phyloP scores from a whole-genome alignment of 2,888 invertebrate genomes.

The Strigamia transsilvanica region DNA sequence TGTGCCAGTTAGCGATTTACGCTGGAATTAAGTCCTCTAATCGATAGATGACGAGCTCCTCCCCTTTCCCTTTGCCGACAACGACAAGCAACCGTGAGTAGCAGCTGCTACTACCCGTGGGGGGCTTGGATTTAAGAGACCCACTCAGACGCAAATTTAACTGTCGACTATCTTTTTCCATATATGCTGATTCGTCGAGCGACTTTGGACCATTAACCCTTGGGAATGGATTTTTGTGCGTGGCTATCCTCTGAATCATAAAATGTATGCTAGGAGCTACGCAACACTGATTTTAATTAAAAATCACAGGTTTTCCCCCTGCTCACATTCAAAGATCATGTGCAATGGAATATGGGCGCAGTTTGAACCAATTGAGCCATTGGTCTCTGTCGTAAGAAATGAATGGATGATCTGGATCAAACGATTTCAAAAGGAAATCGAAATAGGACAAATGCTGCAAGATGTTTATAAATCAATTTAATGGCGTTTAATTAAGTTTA shows the following conservation, averaged over 20 bases:
- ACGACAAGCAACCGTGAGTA: neutral
- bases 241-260: constrained; percentile 46
- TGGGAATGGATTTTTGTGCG: constrained; percentile 43
- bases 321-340: constrained; percentile 22
- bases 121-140: neutral
- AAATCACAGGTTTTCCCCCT: constrained; percentile 44
- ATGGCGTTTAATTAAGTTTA: no score
- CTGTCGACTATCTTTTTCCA: constrained; percentile 21
- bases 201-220: constrained; percentile 50
- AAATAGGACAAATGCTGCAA: no score
- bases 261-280: neutral
- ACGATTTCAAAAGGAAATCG: no score
- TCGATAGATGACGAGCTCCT: constrained; percentile 36
- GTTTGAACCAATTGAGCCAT: constrained; percentile 7
- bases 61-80: neutral
- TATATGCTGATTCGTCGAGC: constrained; percentile 17
- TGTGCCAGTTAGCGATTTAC: constrained; percentile 48
- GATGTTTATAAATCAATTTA: no score
- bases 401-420: no score
- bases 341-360: neutral
- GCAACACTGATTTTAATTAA: constrained; percentile 52
- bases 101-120: constrained; percentile 33
- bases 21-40: constrained; percentile 44
- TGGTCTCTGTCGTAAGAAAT: neutral
- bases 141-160: constrained; percentile 30